These are phyloP conservation scores for Phrynocephalus guinanensis DNA, from an alignment of 2,797 vertebrate genomes.

Conservation along the genomic window DNA sequence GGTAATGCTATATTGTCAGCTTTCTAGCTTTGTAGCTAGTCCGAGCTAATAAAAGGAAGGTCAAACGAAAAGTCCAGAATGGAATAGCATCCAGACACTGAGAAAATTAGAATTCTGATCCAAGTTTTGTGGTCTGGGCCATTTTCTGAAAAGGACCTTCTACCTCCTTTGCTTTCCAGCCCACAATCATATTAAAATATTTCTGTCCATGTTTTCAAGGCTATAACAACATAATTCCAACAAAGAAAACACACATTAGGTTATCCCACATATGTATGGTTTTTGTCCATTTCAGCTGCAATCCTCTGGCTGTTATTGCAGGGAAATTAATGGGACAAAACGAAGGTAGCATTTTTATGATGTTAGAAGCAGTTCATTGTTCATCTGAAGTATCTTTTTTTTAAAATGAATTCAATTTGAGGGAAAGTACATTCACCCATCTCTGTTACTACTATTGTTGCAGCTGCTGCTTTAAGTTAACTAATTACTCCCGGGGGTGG, in stretches of 20 bases:
- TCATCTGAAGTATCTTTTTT: background rate
- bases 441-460: background rate
- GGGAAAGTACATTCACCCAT: background rate
- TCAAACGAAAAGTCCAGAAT: slow-evolving; percentile 53
- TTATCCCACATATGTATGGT: slow-evolving; percentile 2
- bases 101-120: slow-evolving; percentile 56
- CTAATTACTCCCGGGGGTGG: too few species aligned
- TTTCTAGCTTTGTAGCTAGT: slow-evolving; percentile 61
- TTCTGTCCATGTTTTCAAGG: background rate
- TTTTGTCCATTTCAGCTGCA: slow-evolving; percentile 1
- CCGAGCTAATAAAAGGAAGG: slow-evolving; percentile 51
- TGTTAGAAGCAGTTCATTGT: background rate
- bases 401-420: background rate
- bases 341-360: background rate
- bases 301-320: background rate
- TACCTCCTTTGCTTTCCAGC: background rate
- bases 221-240: background rate
- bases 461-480: background rate
- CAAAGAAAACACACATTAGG: background rate
- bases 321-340: background rate
- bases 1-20: slow-evolving; percentile 53
- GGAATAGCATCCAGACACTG: slow-evolving; percentile 54
- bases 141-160: slow-evolving; percentile 31
- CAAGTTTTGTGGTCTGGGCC: slow-evolving; percentile 66
- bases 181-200: slow-evolving; percentile 3